phyloP scores from a whole-genome alignment of 2,888 invertebrate species.

The Chymomyza fuscimana region DNA sequence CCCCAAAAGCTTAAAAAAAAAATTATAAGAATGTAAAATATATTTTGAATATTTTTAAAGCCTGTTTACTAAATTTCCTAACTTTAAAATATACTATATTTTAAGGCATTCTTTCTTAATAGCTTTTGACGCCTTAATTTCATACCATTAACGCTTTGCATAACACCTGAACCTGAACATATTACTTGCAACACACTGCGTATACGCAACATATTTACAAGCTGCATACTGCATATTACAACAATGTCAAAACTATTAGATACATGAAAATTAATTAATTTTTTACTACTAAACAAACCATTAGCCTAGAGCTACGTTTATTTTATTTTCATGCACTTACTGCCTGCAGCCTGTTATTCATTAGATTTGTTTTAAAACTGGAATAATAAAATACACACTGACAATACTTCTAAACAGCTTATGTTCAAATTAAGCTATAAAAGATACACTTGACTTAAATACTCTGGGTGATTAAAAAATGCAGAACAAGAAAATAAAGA shows the following conservation, averaged over 20 bases:
- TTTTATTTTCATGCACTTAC: neutral
- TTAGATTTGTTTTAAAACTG: neutral
- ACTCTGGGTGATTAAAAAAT: neutral
- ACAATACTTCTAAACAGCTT: neutral
- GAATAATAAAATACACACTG: neutral
- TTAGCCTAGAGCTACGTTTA: neutral
- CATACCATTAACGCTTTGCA: too few relatives aligned
- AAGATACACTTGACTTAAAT: neutral
- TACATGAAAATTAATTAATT: conserved; percentile 5
- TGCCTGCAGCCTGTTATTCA: neutral
- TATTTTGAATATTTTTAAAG: too few relatives aligned
- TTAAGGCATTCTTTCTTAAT: too few relatives aligned
- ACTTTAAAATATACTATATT: too few relatives aligned
- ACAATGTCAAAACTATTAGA: too few relatives aligned
- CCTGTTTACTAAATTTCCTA: too few relatives aligned
- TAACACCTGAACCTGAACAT: too few relatives aligned
- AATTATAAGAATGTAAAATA: too few relatives aligned
- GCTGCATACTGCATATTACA: neutral
- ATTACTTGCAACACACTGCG: conserved; percentile 11
- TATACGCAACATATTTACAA: conserved; percentile 17
- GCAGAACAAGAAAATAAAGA: neutral
- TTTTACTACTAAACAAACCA: neutral
- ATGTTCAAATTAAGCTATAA: neutral
- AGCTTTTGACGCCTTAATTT: too few relatives aligned
- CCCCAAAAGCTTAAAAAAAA: too few relatives aligned